Base-by-base conservation (phyloP, 2,888 invertebrate species). In the Volucella zonaria region DNA sequence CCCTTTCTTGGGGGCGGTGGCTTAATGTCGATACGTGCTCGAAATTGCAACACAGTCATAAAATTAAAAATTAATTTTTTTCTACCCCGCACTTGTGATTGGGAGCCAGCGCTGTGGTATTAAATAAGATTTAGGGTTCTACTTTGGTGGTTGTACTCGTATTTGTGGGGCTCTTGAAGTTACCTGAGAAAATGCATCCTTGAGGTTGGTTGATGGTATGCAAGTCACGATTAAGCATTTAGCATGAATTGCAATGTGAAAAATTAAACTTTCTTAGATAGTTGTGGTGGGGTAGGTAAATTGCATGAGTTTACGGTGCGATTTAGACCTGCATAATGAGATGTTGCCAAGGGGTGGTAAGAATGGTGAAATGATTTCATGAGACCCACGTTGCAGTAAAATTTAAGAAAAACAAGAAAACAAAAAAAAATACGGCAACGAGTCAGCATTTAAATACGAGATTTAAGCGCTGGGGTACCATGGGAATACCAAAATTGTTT, bases 1-100 rank as follows among this genome's bases (percentile, higher is more conserved):
- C 54, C 59, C 15, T 43, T 68, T 15, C 31, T 49, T n/a, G n/a
- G n/a, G n/a, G 62, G 40, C 43, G 40, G 51, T 52, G 45, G 67
- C 68, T 78, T 62, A 78, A 73, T 64, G 73, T 71, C 67, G 74
- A 78, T 73, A 82, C 82, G 78, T 82, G 82, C 74, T 58, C 62
- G 71, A 82, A 67, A 82, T 82, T 51, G 62, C 67, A 77, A 82
- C 73, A 73, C 68, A 59, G 82, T 56, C 15, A 58, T 62, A 64
- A 82, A 74, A 82, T 82, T 77, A 78, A 78, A 82, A 78, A 78
- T 78, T 82, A 82, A 82, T 82, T 77, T 77, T 47, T 67, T 59
- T 54, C 6, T 31, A 4, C 31, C 6, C 31, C 31, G 2, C 58
- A 10, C 38, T 61, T 51, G 18, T 71, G 59, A 67, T 51, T 61